Evolutionary conservation across 30 jellyfish, hydroid and myxozoan species (phyloP).

Genomic region (Rhopilema esculentum): DNA sequence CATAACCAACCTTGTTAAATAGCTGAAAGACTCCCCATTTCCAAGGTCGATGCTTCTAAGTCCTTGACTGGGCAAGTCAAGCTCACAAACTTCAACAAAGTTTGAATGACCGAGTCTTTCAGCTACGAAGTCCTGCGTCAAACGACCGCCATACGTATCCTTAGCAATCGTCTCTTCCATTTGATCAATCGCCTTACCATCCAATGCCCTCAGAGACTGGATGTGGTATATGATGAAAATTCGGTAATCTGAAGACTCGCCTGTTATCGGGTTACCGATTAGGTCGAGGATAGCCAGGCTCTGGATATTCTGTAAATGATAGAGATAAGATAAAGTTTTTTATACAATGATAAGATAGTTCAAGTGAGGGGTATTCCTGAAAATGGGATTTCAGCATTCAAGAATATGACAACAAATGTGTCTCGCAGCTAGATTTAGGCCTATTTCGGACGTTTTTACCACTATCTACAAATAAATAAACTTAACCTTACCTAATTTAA

Average conservation of each 20-base stretch:
- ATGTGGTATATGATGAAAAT: constrained; percentile 79
- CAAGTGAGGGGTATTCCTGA: too few species aligned
- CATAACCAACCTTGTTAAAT: constrained; percentile 83
- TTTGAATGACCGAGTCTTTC: constrained; percentile 93
- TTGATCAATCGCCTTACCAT: constrained; percentile 79
- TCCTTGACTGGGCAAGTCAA: constrained; percentile 85
- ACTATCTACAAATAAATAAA: too few species aligned
- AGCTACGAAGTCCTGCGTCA: constrained; percentile 89
- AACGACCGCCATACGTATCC: constrained; percentile 73
- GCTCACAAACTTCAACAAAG: constrained; percentile 86
- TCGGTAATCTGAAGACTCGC: constrained; percentile 73
- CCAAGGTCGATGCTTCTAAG: constrained; percentile 81
- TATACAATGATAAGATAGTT: background rate
- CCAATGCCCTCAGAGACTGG: constrained; percentile 76
- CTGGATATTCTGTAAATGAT: constrained; percentile 48
- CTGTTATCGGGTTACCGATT: constrained; percentile 86
- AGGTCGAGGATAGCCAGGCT: constrained; percentile 74
- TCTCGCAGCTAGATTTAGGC: too few species aligned
- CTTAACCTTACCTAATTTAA: too few species aligned
- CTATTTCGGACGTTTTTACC: too few species aligned
- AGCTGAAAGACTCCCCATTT: constrained; percentile 55
- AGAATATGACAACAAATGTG: too few species aligned
- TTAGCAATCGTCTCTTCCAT: constrained; percentile 55
- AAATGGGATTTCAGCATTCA: too few species aligned
- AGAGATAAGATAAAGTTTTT: background rate